Conservation (phyloP, 2,888 invertebrate genomes). For the Spicauda simplicius region DNA sequence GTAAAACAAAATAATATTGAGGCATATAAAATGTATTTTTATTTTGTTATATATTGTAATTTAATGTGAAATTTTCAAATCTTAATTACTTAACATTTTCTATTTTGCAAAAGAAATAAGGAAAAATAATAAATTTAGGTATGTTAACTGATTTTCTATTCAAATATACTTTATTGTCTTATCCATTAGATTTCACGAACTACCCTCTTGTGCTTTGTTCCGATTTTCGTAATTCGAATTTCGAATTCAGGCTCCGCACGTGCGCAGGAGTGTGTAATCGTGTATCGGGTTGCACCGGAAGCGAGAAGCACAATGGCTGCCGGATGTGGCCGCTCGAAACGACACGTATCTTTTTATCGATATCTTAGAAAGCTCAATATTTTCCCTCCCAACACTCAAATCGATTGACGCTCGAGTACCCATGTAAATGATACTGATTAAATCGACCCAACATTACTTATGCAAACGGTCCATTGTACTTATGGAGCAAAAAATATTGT, state of each 20-base stretch:
- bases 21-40: too few species aligned
- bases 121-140: background rate
- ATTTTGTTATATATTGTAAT: too few species aligned
- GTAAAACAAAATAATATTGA: too few species aligned
- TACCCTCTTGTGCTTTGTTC: slow-evolving; percentile 56
- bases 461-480: slow-evolving; percentile 34
- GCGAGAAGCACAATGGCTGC: slow-evolving; percentile 78
- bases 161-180: slow-evolving; percentile 32
- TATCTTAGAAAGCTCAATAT: slow-evolving; percentile 81
- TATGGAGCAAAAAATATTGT: slow-evolving; percentile 32
- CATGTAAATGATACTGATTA: slow-evolving; percentile 57
- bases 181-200: slow-evolving; percentile 41
- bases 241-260: slow-evolving; percentile 80
- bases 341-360: slow-evolving; percentile 84
- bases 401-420: slow-evolving; percentile 61
- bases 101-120: too few species aligned
- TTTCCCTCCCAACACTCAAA: slow-evolving; percentile 74
- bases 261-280: slow-evolving; percentile 84
- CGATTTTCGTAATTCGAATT: slow-evolving; percentile 68
- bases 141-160: slow-evolving; percentile 10
- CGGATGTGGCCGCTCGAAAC: slow-evolving; percentile 83
- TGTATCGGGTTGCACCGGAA: slow-evolving; percentile 84
- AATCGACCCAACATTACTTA: slow-evolving; percentile 27
- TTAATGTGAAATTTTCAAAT: too few species aligned
- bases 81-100: too few species aligned